Percentiles rank a stretch among this genome's conserved stretches.
These are phyloP conservation scores for Dicrostonyx torquatus DNA, from an alignment of 2,797 vertebrate species.

Conservation along the genomic window DNA sequence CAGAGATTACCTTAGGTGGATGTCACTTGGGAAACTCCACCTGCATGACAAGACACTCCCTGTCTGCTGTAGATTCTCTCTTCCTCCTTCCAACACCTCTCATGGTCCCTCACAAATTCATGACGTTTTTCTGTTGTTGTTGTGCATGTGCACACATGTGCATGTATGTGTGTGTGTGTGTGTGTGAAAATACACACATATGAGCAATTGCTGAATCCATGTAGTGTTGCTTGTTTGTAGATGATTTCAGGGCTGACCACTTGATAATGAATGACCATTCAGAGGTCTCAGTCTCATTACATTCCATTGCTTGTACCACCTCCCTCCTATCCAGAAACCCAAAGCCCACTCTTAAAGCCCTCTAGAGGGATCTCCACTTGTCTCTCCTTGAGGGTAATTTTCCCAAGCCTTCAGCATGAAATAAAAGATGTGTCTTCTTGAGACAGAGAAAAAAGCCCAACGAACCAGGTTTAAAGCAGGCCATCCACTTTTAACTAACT, in stretches of 20 bases:
- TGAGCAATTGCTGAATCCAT: neutral
- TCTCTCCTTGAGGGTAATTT: neutral
- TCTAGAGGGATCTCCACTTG: neutral
- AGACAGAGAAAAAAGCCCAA: neutral
- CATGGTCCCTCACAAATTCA: neutral
- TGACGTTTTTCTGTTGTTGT: neutral
- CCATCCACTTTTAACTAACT: neutral
- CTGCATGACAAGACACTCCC: neutral
- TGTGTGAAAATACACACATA: neutral
- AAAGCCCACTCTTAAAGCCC: neutral
- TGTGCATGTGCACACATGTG: neutral
- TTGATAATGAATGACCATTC: neutral
- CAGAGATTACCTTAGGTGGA: neutral
- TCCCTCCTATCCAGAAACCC: neutral
- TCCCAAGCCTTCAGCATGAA: neutral
- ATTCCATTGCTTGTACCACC: neutral
- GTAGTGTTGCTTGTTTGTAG: neutral
- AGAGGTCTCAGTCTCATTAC: neutral
- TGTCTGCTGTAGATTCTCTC: neutral
- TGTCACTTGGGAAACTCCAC: neutral
- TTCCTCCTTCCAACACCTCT: neutral
- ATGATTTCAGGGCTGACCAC: neutral
- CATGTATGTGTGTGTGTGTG: neutral
- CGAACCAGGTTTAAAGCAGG: neutral
- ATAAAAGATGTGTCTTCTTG: neutral